Evolutionary conservation across 2,113 vertebrate species (phyloP).

Genomic region (Eretmochelys imbricata): DNA sequence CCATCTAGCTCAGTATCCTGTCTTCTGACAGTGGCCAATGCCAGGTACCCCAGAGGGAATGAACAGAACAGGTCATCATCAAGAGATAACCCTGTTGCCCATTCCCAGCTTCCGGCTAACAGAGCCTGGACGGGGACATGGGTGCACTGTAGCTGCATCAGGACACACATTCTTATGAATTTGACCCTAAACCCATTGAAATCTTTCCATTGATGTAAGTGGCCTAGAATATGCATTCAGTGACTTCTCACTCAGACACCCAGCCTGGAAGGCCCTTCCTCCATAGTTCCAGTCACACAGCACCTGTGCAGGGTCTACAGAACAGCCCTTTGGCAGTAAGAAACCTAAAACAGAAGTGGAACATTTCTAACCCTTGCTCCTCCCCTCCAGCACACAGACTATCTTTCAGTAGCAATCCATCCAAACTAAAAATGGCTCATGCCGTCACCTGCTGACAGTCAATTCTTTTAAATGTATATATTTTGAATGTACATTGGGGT

Average conservation of each 20-base stretch:
- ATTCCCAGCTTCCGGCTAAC: too few species aligned
- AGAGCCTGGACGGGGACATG: not conserved
- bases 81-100: too few species aligned
- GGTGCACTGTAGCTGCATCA: not conserved
- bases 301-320: not conserved
- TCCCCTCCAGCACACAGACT: not conserved
- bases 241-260: not conserved
- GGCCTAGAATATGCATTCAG: accelerated
- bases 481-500: not conserved
- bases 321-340: not conserved
- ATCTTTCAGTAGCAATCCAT: not conserved
- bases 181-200: not conserved
- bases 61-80: too few species aligned
- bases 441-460: not conserved
- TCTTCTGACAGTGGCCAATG: too few species aligned
- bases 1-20: too few species aligned
- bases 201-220: not conserved
- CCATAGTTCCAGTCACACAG: not conserved
- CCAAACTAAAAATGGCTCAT: not conserved
- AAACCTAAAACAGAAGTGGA: not conserved
- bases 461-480: not conserved
- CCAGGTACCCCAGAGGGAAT: too few species aligned
- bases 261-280: accelerated
- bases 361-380: not conserved
- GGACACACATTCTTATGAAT: accelerated